A percentile compares a stretch with the other conserved stretches of the same genome.
These are phyloP conservation scores for Dinothrombium tinctorium DNA, from an alignment of 1,140 invertebrate genomes.

Conservation along the genomic window DNA sequence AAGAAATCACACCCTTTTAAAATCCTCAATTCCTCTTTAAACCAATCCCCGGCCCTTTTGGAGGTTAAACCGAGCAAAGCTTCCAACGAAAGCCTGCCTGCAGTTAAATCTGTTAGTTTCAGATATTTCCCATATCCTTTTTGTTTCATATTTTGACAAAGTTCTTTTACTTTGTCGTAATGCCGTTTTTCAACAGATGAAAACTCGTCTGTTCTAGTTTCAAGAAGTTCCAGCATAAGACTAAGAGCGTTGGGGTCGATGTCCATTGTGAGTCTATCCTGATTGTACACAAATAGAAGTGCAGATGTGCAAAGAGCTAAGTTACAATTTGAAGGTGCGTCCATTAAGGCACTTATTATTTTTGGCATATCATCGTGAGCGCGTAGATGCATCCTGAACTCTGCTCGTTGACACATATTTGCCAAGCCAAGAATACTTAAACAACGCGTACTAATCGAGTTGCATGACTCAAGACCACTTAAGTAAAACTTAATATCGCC, in stretches of 20 bases:
- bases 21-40: slow-evolving; percentile 79
- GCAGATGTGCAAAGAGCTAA: slow-evolving; percentile 79
- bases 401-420: slow-evolving; percentile 59
- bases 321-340: slow-evolving; percentile 72
- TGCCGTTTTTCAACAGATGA: slow-evolving; percentile 31
- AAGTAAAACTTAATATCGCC: slow-evolving; percentile 14
- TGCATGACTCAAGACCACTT: slow-evolving; percentile 5
- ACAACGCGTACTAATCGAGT: slow-evolving; percentile 8
- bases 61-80: slow-evolving; percentile 79
- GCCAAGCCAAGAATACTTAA: slow-evolving; percentile 60
- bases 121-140: slow-evolving; percentile 74
- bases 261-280: slow-evolving; percentile 91
- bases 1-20: slow-evolving; percentile 84
- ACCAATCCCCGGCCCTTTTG: slow-evolving; percentile 85
- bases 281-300: slow-evolving; percentile 87
- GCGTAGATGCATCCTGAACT: slow-evolving; percentile 84
- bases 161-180: slow-evolving; percentile 54
- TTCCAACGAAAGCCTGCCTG: slow-evolving; percentile 85
- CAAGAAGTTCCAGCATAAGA: slow-evolving; percentile 78
- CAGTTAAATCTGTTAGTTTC: slow-evolving; percentile 69
- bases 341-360: slow-evolving; percentile 79
- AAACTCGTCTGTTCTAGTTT: slow-evolving; percentile 35
- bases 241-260: slow-evolving; percentile 79
- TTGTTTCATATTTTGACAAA: slow-evolving; percentile 73
- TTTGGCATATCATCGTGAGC: slow-evolving; percentile 86